Percentiles rank a stretch among this genome's conserved stretches.
These are phyloP conservation scores for Melipona bicolor DNA, from an alignment of 2,888 invertebrate species.

Conservation along the genomic window DNA sequence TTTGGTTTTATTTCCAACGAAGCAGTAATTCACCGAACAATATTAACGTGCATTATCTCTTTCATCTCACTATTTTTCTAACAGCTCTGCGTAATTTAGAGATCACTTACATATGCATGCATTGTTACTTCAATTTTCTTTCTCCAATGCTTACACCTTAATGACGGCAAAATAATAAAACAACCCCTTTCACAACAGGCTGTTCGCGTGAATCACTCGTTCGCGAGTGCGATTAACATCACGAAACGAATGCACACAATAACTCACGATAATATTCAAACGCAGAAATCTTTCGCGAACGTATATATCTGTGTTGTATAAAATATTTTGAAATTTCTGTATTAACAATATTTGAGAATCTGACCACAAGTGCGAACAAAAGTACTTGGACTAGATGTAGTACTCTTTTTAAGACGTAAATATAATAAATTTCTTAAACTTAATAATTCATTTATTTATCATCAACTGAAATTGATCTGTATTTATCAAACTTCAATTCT, in stretches of 20 bases:
- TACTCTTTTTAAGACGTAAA: too few relatives aligned
- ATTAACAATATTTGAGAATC: too few relatives aligned
- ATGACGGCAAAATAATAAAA: conserved; percentile 46
- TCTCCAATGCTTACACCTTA: conserved; percentile 1
- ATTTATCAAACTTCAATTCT: too few relatives aligned
- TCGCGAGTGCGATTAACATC: conserved; percentile 70
- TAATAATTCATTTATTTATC: too few relatives aligned
- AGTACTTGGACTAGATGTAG: too few relatives aligned
- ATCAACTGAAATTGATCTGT: too few relatives aligned
- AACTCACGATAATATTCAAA: not conserved
- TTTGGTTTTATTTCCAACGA: not conserved
- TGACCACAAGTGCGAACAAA: too few relatives aligned
- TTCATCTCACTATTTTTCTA: not conserved
- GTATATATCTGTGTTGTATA: not conserved
- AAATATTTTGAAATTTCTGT: not conserved
- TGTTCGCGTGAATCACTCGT: conserved; percentile 70
- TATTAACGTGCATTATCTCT: not conserved
- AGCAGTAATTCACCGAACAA: not conserved
- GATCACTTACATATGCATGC: not conserved
- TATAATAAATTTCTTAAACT: too few relatives aligned
- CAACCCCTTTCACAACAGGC: conserved; percentile 52
- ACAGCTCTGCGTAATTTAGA: not conserved
- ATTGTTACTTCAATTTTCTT: not conserved
- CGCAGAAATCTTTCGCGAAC: not conserved
- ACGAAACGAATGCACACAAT: conserved; percentile 50